These are phyloP conservation scores for Camponotus pennsylvanicus DNA, from an alignment of 1,140 invertebrate species.

Conservation along the genomic window DNA sequence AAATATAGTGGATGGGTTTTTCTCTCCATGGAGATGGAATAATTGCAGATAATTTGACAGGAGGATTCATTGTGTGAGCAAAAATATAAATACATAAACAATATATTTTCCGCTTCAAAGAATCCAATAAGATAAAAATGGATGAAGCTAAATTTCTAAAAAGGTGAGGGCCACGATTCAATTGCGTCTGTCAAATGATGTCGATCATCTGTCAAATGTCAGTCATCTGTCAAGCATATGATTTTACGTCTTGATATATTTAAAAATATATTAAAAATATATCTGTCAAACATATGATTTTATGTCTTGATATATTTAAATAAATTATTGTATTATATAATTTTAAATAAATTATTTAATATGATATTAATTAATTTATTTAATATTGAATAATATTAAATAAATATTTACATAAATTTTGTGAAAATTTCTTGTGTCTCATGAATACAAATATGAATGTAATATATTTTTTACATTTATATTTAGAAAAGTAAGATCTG, in stretches of 20 bases:
- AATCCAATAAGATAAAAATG: conserved; percentile 73
- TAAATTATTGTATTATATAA: too few relatives aligned
- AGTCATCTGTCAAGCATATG: conserved; percentile 23
- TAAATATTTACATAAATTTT: not conserved
- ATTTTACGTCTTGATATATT: conserved; percentile 11
- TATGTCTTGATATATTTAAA: not conserved
- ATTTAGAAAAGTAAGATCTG: conserved; percentile 92
- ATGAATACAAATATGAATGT: not conserved
- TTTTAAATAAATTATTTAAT: too few relatives aligned
- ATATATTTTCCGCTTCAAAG: conserved; percentile 4
- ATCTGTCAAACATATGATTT: conserved; percentile 35
- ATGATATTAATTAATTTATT: too few relatives aligned
- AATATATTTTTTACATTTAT: conserved; percentile 21
- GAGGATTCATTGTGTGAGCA: not conserved
- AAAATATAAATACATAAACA: conserved; percentile 16
- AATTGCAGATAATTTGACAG: conserved; percentile 27
- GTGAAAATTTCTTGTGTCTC: not conserved
- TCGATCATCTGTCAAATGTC: conserved; percentile 23
- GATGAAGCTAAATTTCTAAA: conserved; percentile 84
- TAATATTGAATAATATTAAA: too few relatives aligned
- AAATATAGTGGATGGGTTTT: not conserved
- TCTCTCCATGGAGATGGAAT: conserved; percentile 68
- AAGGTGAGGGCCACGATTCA: conserved; percentile 70
- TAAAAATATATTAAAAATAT: too few relatives aligned
- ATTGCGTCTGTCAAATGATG: conserved; percentile 25